Evolutionary conservation across 53 echinoderm and acorn worm species (phyloP), one percentile per base, ranked within the genome.

Genomic region (Henricia sp.): DNA sequence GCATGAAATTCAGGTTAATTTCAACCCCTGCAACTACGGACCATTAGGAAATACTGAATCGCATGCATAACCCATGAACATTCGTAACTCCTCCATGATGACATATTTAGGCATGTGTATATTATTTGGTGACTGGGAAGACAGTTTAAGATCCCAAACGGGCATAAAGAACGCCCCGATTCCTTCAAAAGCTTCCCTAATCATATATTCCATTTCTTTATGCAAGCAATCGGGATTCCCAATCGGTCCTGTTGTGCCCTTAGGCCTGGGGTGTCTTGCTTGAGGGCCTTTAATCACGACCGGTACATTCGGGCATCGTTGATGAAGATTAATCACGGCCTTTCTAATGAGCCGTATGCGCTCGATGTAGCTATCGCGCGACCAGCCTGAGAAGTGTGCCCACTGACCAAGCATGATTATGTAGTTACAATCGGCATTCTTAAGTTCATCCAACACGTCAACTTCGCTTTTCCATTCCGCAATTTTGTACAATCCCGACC

Each of bases 261-360:
- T 71, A 23, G n/a, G n/a, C n/a, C n/a, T n/a, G n/a, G 58, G 52
- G 23, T 82, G 23, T 1, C 59, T 58, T 2, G 82, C 36, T 10
- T 88, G 88, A 19, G 88, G 88, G 48, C 88, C 82, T 25, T 88
- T 88, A 58, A 88, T 59, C 59, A 88, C 82, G 23, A 88, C 37
- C 1, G 62, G 71, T 21, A 71, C 82, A 28, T 82, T 20, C 1
- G 88, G 88, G 82, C 88, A 88, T 2, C 70, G 35, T n/a, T 58
- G 40, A 16, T 58, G 46, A 20, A 88, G 53, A 48, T 37, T 33
- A 27, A 82, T 16, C 12, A 88, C 36, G 1, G 82, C 88, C 26
- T 60, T 32, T 33, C 88, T 52, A 3, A 88, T 54, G 6, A 82
- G 70, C 27, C 70, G 77, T 11, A 71, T 32, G 36, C 88, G 42